A percentile compares a stretch with the other conserved stretches of the same genome.
Conservation (phyloP, 2,113 vertebrate genomes). For the Pedetes capensis region DNA sequence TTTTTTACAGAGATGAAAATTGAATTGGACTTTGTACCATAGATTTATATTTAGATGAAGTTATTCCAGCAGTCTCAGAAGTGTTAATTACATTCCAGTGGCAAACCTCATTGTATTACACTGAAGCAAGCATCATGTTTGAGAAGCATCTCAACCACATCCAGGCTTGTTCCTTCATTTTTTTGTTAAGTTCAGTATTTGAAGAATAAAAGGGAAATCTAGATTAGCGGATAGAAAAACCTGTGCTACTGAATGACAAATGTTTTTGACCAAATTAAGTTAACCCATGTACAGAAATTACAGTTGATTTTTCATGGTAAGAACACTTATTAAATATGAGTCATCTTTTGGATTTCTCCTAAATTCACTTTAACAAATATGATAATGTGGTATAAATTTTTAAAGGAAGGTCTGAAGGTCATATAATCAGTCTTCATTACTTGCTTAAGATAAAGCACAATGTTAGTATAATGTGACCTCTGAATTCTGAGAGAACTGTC, state of each 20-base stretch:
- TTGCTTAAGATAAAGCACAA: not conserved
- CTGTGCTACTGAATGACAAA: not conserved
- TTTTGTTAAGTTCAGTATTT: conserved; percentile 6
- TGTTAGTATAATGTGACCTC: not conserved
- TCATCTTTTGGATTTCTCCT: conserved; percentile 6
- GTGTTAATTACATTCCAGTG: conserved; percentile 44
- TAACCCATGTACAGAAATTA: not conserved
- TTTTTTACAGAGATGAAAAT: conserved; percentile 37
- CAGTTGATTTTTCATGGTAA: not conserved
- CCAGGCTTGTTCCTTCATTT: not conserved
- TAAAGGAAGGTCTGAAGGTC: not conserved
- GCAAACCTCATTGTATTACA: not conserved
- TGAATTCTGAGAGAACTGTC: not conserved
- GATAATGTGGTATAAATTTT: not conserved
- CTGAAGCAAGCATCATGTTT: not conserved
- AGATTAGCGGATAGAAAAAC: not conserved
- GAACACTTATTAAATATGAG: not conserved
- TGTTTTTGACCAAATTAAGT: not conserved
- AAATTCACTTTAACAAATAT: not conserved
- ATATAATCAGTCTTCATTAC: not conserved
- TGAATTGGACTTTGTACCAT: conserved; percentile 30
- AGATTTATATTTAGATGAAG: conserved; percentile 19
- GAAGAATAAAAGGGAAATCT: conserved; percentile 12
- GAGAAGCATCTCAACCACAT: not conserved
- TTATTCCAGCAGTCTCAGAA: not conserved